Conservation (phyloP, 2,888 invertebrate genomes). For the Brachyopa scutellaris region DNA sequence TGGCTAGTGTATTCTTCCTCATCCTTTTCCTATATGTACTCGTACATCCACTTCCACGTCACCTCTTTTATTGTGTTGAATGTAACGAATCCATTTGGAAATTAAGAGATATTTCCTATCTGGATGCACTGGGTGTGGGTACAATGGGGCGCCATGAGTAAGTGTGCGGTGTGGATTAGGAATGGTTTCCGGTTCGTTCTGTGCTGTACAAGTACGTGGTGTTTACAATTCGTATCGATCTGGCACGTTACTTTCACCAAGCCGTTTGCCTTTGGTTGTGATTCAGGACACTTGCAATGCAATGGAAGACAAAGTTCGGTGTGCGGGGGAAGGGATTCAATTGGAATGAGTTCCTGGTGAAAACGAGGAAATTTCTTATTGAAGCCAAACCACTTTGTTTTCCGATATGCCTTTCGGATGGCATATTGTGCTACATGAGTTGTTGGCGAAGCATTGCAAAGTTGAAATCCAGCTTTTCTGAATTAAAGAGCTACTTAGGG, state of each 20-base stretch:
- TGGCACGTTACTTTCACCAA: slow-evolving; percentile 65
- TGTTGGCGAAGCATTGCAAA: slow-evolving; percentile 54
- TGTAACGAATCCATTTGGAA: slow-evolving; percentile 73
- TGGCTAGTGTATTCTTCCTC: neutral
- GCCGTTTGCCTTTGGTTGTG: slow-evolving; percentile 20
- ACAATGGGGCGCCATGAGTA: slow-evolving; percentile 40
- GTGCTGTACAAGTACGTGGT: slow-evolving; percentile 50
- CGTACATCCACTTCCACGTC: slow-evolving; percentile 32
- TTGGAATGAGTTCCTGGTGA: slow-evolving; percentile 50
- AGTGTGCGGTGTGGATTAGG: slow-evolving; percentile 69
- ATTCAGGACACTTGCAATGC: slow-evolving; percentile 57
- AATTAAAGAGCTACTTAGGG: slow-evolving; percentile 43
- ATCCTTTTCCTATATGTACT: too few relatives aligned
- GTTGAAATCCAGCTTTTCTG: slow-evolving; percentile 55
- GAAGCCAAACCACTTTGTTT: slow-evolving; percentile 70
- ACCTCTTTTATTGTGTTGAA: slow-evolving; percentile 71
- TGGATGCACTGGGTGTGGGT: slow-evolving; percentile 47
- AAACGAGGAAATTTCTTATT: slow-evolving; percentile 59
- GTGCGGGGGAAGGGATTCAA: neutral
- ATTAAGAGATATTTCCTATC: slow-evolving; percentile 73
- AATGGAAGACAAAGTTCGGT: slow-evolving; percentile 60
- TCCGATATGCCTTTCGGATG: slow-evolving; percentile 58
- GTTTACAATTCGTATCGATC: slow-evolving; percentile 70
- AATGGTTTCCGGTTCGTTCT: slow-evolving; percentile 65
- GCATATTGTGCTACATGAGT: slow-evolving; percentile 71